Evolutionary conservation across 2,113 vertebrate species (phyloP), one percentile per base, ranked within the genome.

Genomic region (Platycercus adscitus): DNA sequence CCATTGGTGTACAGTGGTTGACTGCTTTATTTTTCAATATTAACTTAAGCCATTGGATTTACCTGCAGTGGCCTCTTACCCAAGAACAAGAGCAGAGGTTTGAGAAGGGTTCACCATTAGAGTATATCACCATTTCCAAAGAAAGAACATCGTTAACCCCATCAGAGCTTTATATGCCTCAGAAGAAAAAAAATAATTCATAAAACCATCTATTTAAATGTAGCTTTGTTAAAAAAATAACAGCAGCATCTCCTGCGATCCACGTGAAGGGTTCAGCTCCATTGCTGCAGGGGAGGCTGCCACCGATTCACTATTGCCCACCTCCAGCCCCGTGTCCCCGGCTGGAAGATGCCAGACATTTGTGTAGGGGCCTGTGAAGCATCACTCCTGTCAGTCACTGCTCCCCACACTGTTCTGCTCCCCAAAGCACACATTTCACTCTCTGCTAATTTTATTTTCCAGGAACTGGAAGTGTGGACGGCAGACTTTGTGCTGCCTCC

Each of bases 381-480:
- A 39, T 8, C 39, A 69, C 55, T 37, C 56, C n/a, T 17, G n/a
- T 60, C 66, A 13, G 44, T 47, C 31, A 9, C 7, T 14, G 1
- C 7, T 13, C 52, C 10, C 73, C 26, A 9, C 29, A 44, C 52
- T 1, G 35, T 20, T 33, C 37, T 28, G 47, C 28, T 17, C 31
- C 77, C 53, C 69, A 24, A 17, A 55, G 64, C 41, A 58, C 35
- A 3, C 2, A 12, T 58, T 64, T 10, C 19, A 14, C 35, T 37
- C 69, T 41, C 17, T 29, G 43, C 39, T 71, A 14, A 4, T 56
- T 85, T 66, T 76, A 2, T 61, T 70, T 88, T 81, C 29, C 95
- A 98, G 98, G 98, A 98, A 72, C 96, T 98, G 8, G 98, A 98
- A 75, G 81, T 97, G 52, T 98, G 98, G 98, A 93, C 98, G 0